Conservation (phyloP, 1,140 invertebrate species). For the Drosophila yakuba region DNA sequence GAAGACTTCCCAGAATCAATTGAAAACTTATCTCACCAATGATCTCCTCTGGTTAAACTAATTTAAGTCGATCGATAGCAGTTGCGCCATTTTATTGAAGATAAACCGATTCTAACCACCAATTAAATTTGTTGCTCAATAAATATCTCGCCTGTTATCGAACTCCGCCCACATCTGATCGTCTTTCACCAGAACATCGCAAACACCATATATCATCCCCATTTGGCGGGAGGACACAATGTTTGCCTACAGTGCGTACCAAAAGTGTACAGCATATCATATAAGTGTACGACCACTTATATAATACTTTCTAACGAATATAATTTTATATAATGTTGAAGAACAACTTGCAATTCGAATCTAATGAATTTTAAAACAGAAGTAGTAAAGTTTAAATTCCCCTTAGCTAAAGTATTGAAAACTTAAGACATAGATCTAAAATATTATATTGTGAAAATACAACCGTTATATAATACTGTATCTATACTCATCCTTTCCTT, state of each 20-base stretch:
- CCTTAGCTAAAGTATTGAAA: too few species aligned
- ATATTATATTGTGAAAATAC: too few species aligned
- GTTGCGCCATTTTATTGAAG: constrained; percentile 30
- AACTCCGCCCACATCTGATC: constrained; percentile 42
- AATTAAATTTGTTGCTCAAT: constrained; percentile 37
- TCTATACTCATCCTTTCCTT: not conserved
- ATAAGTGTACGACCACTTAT: too few species aligned
- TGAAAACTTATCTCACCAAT: constrained; percentile 24
- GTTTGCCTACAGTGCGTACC: constrained; percentile 27
- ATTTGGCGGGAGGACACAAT: constrained; percentile 28
- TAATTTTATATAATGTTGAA: too few species aligned
- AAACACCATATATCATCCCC: constrained; percentile 52
- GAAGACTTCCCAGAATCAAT: constrained; percentile 2
- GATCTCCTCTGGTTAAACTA: constrained; percentile 10
- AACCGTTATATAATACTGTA: too few species aligned
- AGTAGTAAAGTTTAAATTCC: too few species aligned
- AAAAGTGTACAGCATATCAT: constrained; percentile 1
- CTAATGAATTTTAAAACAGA: too few species aligned
- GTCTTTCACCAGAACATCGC: constrained; percentile 48
- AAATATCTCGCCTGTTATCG: constrained; percentile 40
- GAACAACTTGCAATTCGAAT: too few species aligned
- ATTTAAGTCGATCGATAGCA: constrained; percentile 20
- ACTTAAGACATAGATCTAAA: too few species aligned
- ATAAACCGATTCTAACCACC: constrained; percentile 38
- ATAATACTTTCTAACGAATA: too few species aligned